phyloP scores from a whole-genome alignment of 92 coral and sea anemone species.

The Desmophyllum pertusum region DNA sequence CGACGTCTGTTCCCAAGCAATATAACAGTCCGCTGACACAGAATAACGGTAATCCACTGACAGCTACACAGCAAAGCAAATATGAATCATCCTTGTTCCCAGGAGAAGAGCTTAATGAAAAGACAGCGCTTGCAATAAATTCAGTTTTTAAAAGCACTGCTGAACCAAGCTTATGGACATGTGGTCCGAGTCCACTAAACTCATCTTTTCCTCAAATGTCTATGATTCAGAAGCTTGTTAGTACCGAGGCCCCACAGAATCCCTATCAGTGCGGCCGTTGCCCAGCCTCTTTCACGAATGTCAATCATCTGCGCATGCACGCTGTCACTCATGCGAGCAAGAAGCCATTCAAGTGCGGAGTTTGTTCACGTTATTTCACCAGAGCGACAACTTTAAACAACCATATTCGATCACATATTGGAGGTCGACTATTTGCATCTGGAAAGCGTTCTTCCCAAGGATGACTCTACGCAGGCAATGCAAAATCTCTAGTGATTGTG shows the following conservation, averaged over 20 bases:
- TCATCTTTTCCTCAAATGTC: constrained; percentile 51
- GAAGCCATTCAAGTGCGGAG: constrained; percentile 80
- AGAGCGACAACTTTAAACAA: constrained; percentile 73
- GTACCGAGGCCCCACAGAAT: constrained; percentile 53
- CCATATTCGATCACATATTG: constrained; percentile 74
- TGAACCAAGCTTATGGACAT: constrained; percentile 1
- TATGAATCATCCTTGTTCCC: background rate
- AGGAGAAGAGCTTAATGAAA: background rate
- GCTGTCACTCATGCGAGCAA: constrained; percentile 70
- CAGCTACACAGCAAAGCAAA: background rate
- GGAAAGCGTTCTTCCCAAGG: background rate
- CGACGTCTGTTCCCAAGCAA: constrained; percentile 18
- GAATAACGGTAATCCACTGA: background rate
- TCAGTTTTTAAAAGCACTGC: background rate
- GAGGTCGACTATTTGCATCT: constrained; percentile 19
- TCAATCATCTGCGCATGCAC: constrained; percentile 68
- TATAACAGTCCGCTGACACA: constrained; percentile 12
- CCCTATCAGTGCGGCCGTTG: constrained; percentile 75
- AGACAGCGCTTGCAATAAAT: background rate
- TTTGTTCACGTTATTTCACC: constrained; percentile 69
- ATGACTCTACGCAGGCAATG: background rate
- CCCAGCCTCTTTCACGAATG: constrained; percentile 57
- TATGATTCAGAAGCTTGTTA: constrained; percentile 31
- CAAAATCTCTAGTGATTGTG: background rate
- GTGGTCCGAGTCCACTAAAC: constrained; percentile 62